These are phyloP conservation scores for Stenichneumon culpator DNA, from an alignment of 2,888 invertebrate species.

Conservation along the genomic window DNA sequence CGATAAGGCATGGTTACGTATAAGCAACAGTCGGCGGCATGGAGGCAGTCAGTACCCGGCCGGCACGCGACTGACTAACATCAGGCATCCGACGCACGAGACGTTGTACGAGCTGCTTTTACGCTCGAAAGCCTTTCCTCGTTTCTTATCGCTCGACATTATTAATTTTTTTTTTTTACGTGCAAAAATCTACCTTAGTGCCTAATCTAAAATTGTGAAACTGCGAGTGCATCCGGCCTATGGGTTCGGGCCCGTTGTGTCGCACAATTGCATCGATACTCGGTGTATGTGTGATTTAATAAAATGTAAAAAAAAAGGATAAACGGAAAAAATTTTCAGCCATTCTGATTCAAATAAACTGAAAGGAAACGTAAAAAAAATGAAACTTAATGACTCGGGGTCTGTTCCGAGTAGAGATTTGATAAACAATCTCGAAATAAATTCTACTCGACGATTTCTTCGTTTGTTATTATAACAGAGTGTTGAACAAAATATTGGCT, in stretches of 20 bases:
- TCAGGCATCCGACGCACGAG: constrained; percentile 66
- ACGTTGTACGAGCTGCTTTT: constrained; percentile 27
- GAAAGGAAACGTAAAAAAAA: not conserved
- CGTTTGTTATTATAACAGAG: not conserved
- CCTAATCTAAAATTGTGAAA: constrained; percentile 7
- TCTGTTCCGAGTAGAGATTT: not conserved
- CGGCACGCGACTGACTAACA: constrained; percentile 81
- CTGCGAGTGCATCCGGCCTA: not conserved
- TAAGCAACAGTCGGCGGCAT: constrained; percentile 79
- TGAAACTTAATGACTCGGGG: not conserved
- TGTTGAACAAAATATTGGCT: not conserved
- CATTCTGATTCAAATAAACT: not conserved
- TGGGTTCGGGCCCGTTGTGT: not conserved
- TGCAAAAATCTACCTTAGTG: not conserved
- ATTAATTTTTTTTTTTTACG: not conserved
- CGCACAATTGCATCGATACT: not conserved
- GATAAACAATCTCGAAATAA: not conserved
- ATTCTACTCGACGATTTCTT: not conserved
- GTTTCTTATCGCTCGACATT: constrained; percentile 36
- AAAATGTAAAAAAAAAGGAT: not conserved
- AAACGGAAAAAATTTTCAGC: not conserved
- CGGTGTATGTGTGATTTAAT: not conserved
- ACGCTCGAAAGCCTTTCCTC: constrained; percentile 27
- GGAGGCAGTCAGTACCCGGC: constrained; percentile 79
- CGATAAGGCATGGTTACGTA: constrained; percentile 73